Evolutionary conservation across 2,888 invertebrate species (phyloP).

Genomic region (Lycaena phlaeas): DNA sequence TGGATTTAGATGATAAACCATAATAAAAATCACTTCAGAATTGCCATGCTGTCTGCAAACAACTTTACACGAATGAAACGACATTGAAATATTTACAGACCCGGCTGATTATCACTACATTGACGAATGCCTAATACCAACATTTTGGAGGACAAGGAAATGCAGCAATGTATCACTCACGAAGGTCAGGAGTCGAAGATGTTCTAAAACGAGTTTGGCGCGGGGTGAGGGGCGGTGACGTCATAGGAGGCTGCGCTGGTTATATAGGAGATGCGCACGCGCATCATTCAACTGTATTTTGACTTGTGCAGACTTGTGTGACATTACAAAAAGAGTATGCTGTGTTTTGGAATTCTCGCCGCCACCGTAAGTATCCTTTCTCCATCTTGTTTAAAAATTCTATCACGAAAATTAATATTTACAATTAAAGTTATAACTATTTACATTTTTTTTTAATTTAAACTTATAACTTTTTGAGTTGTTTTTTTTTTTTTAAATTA

Average conservation of each 20-base stretch:
- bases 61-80: neutral
- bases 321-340: conserved; percentile 34
- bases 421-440: too few relatives aligned
- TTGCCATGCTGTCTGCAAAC: too few relatives aligned
- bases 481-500: too few relatives aligned
- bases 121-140: neutral
- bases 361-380: conserved; percentile 38
- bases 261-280: conserved; percentile 61
- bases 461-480: too few relatives aligned
- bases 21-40: too few relatives aligned
- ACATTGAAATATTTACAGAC: neutral
- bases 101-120: neutral
- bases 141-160: conserved; percentile 10
- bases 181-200: conserved; percentile 53
- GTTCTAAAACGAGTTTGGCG: conserved; percentile 41
- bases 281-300: conserved; percentile 40
- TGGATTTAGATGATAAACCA: too few relatives aligned
- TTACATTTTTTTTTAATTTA: too few relatives aligned
- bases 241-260: conserved; percentile 52
- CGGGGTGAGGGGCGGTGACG: conserved; percentile 36
- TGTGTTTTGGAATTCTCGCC: conserved; percentile 43
- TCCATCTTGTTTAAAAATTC: neutral
- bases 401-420: too few relatives aligned
- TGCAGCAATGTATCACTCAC: conserved; percentile 34
- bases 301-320: conserved; percentile 39